Evolutionary conservation across 2,888 invertebrate genomes (phyloP).

Genomic region (Scaptomyza polygonia): DNA sequence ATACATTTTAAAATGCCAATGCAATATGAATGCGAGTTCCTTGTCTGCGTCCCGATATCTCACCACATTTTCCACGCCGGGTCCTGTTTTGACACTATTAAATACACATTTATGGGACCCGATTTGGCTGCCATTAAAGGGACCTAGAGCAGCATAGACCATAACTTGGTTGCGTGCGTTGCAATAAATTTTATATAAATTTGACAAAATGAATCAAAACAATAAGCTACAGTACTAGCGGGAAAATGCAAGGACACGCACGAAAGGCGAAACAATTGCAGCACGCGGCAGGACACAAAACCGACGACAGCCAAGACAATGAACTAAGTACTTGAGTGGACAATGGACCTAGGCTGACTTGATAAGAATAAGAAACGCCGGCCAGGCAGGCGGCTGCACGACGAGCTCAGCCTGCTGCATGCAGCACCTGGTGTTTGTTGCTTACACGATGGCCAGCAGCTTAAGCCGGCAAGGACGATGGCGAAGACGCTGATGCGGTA

Average conservation of each 20-base stretch:
- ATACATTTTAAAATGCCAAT: constrained; percentile 25
- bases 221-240: constrained; percentile 48
- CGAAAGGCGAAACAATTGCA: constrained; percentile 65
- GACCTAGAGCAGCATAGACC: constrained; percentile 6
- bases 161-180: constrained; percentile 51
- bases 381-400: constrained; percentile 58
- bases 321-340: constrained; percentile 64
- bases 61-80: neutral
- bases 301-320: constrained; percentile 65
- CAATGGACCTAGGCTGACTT: constrained; percentile 51
- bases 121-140: constrained; percentile 24
- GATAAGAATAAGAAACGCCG: constrained; percentile 57
- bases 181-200: constrained; percentile 81
- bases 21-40: constrained; percentile 10
- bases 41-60: constrained; percentile 2
- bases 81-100: constrained; percentile 73
- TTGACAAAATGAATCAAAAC: constrained; percentile 80
- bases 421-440: constrained; percentile 71
- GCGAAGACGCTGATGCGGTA: constrained; percentile 21
- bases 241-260: constrained; percentile 71
- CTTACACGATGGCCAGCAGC: constrained; percentile 37
- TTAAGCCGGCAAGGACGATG: constrained; percentile 26
- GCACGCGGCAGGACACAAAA: constrained; percentile 60
- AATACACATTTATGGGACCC: constrained; percentile 57
- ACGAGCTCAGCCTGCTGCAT: constrained; percentile 51